phyloP scores from a whole-genome alignment of 1,140 invertebrate species.

The Dermatophagoides farinae region DNA sequence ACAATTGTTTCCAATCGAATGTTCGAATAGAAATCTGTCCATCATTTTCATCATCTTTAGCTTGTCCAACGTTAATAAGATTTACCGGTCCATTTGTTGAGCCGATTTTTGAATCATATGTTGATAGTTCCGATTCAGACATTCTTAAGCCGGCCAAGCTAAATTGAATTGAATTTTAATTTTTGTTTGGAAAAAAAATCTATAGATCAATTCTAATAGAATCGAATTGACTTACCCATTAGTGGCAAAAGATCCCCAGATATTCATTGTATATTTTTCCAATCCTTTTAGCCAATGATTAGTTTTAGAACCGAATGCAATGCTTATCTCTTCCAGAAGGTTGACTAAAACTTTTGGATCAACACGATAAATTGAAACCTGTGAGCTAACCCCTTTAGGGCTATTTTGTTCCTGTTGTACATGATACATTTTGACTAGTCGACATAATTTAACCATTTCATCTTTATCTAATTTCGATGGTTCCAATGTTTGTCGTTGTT shows the following conservation, averaged over 20 bases:
- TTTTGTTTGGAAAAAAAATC: too few relatives aligned
- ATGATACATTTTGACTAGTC: neutral
- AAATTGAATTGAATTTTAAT: too few relatives aligned
- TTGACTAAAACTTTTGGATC: conserved; percentile 1
- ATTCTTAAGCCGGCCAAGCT: too few relatives aligned
- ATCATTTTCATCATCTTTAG: too few relatives aligned
- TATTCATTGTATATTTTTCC: neutral
- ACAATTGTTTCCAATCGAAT: too few relatives aligned
- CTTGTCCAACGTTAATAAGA: too few relatives aligned
- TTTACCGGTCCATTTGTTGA: too few relatives aligned
- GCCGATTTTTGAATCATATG: too few relatives aligned
- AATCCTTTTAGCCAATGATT: conserved; percentile 5
- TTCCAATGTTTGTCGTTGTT: neutral
- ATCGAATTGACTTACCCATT: neutral
- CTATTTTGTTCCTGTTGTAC: neutral
- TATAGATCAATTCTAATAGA: too few relatives aligned
- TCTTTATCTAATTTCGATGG: neutral
- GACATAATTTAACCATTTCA: neutral
- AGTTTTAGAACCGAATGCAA: neutral
- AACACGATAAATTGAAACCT: neutral
- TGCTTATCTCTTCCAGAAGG: neutral
- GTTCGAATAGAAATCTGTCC: too few relatives aligned
- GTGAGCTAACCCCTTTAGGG: neutral
- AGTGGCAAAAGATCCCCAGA: neutral
- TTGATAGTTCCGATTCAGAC: too few relatives aligned